These are phyloP conservation scores for Strigamia crassipes DNA, from an alignment of 2,888 invertebrate species.

Conservation along the genomic window DNA sequence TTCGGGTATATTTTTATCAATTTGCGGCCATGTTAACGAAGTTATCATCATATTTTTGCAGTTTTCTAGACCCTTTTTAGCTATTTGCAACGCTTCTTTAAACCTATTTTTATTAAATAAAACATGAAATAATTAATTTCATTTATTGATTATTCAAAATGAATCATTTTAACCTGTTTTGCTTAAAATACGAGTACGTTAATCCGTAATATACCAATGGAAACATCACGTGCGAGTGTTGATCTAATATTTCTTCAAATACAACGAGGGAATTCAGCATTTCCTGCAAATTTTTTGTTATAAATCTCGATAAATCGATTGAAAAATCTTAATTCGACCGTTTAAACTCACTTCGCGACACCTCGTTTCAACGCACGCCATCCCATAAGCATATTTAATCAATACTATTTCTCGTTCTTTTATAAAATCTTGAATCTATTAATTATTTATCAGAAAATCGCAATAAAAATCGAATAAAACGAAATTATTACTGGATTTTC, in stretches of 20 bases:
- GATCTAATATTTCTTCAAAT: conserved; percentile 38
- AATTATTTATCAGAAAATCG: background rate
- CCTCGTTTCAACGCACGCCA: background rate
- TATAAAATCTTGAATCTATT: background rate
- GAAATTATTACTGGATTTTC: background rate
- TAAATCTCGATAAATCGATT: background rate
- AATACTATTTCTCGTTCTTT: background rate
- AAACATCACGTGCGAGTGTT: background rate
- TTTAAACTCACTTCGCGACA: background rate
- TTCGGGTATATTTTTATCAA: background rate
- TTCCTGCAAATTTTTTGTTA: background rate
- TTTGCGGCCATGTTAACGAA: conserved; percentile 11
- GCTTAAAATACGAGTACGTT: background rate
- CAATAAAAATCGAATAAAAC: background rate
- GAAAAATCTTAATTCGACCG: background rate
- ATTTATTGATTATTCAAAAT: no score
- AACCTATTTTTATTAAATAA: background rate
- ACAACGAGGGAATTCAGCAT: background rate
- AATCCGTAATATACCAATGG: conserved; percentile 35
- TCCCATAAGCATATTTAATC: conserved; percentile 18
- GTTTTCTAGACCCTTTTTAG: background rate
- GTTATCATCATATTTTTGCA: background rate
- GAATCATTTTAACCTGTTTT: conserved; percentile 39
- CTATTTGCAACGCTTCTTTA: conserved; percentile 26
- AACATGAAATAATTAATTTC: no score